Conservation (phyloP, 2,113 vertebrate genomes). For the Ginglymostoma cirratum region DNA sequence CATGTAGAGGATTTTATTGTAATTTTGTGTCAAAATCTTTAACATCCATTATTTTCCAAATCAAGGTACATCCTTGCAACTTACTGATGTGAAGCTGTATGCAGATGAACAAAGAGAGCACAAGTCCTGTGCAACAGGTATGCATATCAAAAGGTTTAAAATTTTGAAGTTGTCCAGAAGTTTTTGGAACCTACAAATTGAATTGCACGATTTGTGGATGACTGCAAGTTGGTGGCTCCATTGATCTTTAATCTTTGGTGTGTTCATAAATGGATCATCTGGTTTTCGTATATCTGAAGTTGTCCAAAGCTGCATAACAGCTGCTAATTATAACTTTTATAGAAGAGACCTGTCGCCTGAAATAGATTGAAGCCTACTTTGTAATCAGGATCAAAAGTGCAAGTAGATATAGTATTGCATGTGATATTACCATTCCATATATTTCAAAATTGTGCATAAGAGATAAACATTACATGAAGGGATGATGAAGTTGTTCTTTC, state of each 20-base stretch:
- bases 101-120: background rate
- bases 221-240: background rate
- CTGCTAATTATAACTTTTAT: no score
- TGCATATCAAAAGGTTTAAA: background rate
- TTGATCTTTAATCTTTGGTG: background rate
- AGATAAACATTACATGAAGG: background rate
- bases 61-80: background rate
- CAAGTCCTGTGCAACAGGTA: background rate
- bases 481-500: background rate
- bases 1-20: background rate
- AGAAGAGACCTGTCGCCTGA: background rate
- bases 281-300: background rate
- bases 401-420: background rate
- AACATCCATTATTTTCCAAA: no score
- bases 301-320: background rate
- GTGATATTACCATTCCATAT: background rate
- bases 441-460: background rate
- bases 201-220: background rate
- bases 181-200: no score
- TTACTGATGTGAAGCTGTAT: background rate
- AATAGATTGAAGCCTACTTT: background rate
- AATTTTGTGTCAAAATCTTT: background rate
- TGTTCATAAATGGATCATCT: background rate
- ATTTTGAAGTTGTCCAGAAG: background rate
- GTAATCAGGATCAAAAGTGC: background rate